Base-by-base conservation (phyloP, 2,113 vertebrate species). In the Pachycephala philippinensis region DNA sequence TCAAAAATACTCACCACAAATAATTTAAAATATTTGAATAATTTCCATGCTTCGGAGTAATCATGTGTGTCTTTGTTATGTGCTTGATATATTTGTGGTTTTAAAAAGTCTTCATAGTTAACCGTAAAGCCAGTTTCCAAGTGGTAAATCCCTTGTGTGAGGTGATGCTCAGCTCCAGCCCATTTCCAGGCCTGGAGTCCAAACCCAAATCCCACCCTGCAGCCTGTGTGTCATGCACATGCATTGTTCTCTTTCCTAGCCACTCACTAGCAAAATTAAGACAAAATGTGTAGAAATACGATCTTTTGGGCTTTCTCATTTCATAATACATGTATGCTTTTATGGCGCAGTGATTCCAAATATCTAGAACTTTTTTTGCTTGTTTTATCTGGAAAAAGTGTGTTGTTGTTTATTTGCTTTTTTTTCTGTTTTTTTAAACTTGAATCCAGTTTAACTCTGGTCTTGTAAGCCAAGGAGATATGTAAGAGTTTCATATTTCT, bases 341-440 rank as follows among this genome's bases (percentile, higher is more conserved):
- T 86, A 52, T 80, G 71, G 20, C 33, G 60, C 6, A 15, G 35
- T 16, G 56, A 39, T 66, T 84, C 76, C n/a, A 86, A 92, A 68
- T 69, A 75, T 33, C 53, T 63, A 84, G 39, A 88, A 57, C 5
- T 8, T 10, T 47, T 35, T 50, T 27, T 47, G 23, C 27, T 28
- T 50, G 7, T 71, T 94, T 95, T 77, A 84, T 74, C 56, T 66
- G 33, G 75, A 60, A 81, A 50, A 70, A 74, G 6, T 45, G 37
- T 66, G 37, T 88, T 81, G 47, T 84, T 86, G 63, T 88, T 94
- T 92, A 80, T 95, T 93, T 94, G 71, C 27, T n/a, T 90, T 84
- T 77, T 74, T 81, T 82, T 9, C 50, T 75, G 27, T 47, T 74
- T 81, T 90, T 69, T 66, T 81, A n/a, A 88, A 57, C 8, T 68